Conservation (phyloP, 2,888 invertebrate species). For the Latrodectus hesperus region DNA sequence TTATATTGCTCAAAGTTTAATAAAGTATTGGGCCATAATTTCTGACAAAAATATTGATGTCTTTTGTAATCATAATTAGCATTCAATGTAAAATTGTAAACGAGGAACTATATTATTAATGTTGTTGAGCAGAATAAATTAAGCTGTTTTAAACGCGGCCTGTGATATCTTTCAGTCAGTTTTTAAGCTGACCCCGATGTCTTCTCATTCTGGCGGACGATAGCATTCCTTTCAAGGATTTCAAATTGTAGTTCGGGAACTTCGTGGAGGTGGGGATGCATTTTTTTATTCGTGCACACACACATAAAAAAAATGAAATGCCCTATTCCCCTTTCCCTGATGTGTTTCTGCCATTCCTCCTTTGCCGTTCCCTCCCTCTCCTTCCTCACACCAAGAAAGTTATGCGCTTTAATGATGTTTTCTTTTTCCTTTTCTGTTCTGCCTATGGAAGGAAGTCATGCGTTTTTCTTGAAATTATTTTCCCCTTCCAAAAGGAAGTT, state of each 20-base stretch:
- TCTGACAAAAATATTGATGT: too few relatives aligned
- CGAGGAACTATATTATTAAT: too few relatives aligned
- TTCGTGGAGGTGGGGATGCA: slow-evolving; percentile 51
- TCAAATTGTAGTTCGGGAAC: slow-evolving; percentile 44
- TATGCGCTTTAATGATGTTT: slow-evolving; percentile 32
- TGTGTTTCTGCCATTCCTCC: slow-evolving; percentile 52
- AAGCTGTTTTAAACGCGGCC: neutral
- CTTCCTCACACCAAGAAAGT: slow-evolving; percentile 37
- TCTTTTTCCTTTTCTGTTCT: slow-evolving; percentile 21
- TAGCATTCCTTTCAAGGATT: slow-evolving; percentile 43
- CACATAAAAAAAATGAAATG: slow-evolving; percentile 21
- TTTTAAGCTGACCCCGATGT: slow-evolving; percentile 13
- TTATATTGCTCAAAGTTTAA: too few relatives aligned
- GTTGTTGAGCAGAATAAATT: too few relatives aligned
- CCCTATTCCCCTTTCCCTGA: slow-evolving; percentile 53
- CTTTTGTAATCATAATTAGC: too few relatives aligned
- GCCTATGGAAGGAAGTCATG: slow-evolving; percentile 9
- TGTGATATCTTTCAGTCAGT: neutral
- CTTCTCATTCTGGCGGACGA: slow-evolving; percentile 38
- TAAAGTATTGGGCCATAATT: too few relatives aligned
- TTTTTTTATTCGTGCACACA: slow-evolving; percentile 34
- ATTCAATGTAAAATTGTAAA: too few relatives aligned
- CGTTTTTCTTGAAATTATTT: slow-evolving; percentile 54
- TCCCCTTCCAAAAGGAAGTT: slow-evolving; percentile 46
- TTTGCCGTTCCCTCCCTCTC: slow-evolving; percentile 3